These are phyloP conservation scores for Fragum fragum DNA, from an alignment of 2,888 invertebrate species.

Conservation along the genomic window DNA sequence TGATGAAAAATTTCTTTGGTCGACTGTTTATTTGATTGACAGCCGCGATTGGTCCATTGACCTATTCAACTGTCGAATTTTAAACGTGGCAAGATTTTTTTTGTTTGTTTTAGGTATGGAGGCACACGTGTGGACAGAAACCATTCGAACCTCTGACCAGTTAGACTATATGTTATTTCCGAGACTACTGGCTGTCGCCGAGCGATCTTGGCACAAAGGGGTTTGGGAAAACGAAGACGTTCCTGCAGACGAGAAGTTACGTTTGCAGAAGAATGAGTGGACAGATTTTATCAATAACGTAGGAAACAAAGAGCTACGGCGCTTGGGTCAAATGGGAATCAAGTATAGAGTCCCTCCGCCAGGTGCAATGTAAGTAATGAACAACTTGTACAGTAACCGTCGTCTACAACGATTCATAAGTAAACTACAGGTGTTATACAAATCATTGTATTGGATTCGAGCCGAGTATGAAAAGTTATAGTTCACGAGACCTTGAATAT, in stretches of 20 bases:
- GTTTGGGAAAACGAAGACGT: slow-evolving; percentile 74
- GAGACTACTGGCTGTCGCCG: slow-evolving; percentile 81
- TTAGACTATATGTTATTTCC: slow-evolving; percentile 79
- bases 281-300: slow-evolving; percentile 73
- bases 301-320: slow-evolving; percentile 73
- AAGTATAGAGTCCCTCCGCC: slow-evolving; percentile 78
- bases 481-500: too few species aligned
- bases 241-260: slow-evolving; percentile 34
- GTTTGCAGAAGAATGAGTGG: slow-evolving; percentile 70
- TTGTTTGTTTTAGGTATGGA: slow-evolving; percentile 80
- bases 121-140: slow-evolving; percentile 82
- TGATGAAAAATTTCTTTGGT: too few species aligned
- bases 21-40: too few species aligned
- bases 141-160: slow-evolving; percentile 70
- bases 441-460: too few species aligned
- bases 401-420: too few species aligned
- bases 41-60: too few species aligned
- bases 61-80: too few species aligned
- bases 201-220: slow-evolving; percentile 83
- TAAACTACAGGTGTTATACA: too few species aligned
- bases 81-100: too few species aligned
- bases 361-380: slow-evolving; percentile 75
- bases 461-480: too few species aligned
- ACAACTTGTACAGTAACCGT: too few species aligned
- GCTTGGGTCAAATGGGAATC: slow-evolving; percentile 71